Conservation (phyloP, 1,140 invertebrate genomes). For the Lordiphosa stackelbergi region DNA sequence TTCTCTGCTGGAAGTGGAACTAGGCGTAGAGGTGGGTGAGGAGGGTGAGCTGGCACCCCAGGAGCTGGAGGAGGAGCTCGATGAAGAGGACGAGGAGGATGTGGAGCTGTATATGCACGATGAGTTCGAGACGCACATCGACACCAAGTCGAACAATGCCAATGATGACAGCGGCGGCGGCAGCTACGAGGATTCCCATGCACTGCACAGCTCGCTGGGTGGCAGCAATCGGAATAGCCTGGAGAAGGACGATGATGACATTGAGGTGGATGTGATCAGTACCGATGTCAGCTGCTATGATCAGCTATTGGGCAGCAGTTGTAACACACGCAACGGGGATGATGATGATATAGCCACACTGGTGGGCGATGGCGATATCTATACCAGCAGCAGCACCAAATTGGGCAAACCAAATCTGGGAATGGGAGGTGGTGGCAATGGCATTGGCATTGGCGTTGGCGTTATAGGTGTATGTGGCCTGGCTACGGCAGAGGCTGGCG, state of each 20-base stretch:
- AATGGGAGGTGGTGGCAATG: constrained; percentile 5
- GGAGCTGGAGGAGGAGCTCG: constrained; percentile 39
- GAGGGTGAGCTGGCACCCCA: constrained; percentile 44
- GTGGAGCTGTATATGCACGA: constrained; percentile 78
- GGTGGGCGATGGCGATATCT: constrained; percentile 58
- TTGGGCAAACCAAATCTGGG: constrained; percentile 1
- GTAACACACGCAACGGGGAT: constrained; percentile 72
- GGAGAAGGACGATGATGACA: constrained; percentile 75
- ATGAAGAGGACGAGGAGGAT: constrained; percentile 57
- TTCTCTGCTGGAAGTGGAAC: constrained; percentile 56
- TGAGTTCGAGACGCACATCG: constrained; percentile 78
- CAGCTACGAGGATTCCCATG: constrained; percentile 75
- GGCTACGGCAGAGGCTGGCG: constrained; percentile 31
- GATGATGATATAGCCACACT: constrained; percentile 66
- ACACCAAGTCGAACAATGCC: constrained; percentile 70
- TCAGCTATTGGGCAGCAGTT: constrained; percentile 71
- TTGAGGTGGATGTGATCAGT: constrained; percentile 75
- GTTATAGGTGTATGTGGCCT: constrained; percentile 21
- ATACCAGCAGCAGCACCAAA: constrained; percentile 25
- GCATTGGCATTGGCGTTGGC: constrained; percentile 31
- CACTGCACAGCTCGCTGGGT: constrained; percentile 62
- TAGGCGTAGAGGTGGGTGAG: constrained; percentile 76
- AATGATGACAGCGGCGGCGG: constrained; percentile 75
- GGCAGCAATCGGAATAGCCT: constrained; percentile 73
- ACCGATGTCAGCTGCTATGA: constrained; percentile 76